Evolutionary conservation across 2,113 vertebrate species (phyloP).

Genomic region (human (Homo sapiens)): GRCh38 chr12:119000001-119000500

Average conservation of each 20-base stretch:
- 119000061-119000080: no score
- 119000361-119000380: neutral
- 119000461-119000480: neutral
- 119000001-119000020: neutral
- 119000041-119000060: neutral
- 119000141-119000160: slow-evolving; percentile 8
- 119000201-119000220: neutral
- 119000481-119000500: neutral
- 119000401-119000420: neutral
- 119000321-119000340: neutral
- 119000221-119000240: no score
- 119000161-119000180: neutral
- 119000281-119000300: neutral
- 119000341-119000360: neutral
- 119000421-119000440: neutral
- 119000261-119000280: neutral
- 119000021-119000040: accelerated
- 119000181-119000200: neutral
- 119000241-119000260: neutral
- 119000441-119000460: neutral
- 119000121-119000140: neutral
- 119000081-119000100: neutral
- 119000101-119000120: accelerated
- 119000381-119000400: neutral
- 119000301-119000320: neutral